Base-by-base conservation (phyloP, 1,140 invertebrate genomes). In the Drosophila novamexicana region DNA sequence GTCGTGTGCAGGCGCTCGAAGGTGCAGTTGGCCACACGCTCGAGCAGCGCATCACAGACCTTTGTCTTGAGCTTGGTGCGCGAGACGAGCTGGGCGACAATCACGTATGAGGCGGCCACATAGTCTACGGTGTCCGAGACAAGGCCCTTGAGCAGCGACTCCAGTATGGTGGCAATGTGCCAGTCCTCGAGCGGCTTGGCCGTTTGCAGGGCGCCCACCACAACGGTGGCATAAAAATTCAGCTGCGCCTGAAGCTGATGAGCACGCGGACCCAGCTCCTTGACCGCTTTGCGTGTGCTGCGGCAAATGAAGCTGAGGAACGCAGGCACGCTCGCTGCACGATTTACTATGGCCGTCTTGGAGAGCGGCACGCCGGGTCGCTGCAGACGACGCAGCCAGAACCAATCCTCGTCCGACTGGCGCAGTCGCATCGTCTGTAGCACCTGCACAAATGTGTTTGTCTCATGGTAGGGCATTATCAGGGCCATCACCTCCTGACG, bases 381-480 rank as follows among this genome's bases (percentile, higher is more conserved):
- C 91, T 98, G 96, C 0, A 97, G 71, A 1, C 94, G 91, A 18
- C 93, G 90, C 10, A 98, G 90, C 96, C 97, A 98, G 78, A 94
- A 93, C 97, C 97, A 98, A 64, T 95, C 95, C 50, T 95, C 94
- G 37, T 93, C 93, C 2, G 89, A 94, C 7, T 70, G 92, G 39
- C 94, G 93, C 10, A 98, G 89, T 50, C 95, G 93, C 63, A 98
- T 92, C 1, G 97, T 92, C 92, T 98, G 97, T 7, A 98, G 84
- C 61, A 97, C 94, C 82, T 97, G 94, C 0, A 96, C 94, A 93
- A 99, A 99, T 56, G 97, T 96, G 70, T 96, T 96, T 14, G 97
- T 97, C 80, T 98, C 96, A 93, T 98, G 97, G 91, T 98, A 99
- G 0, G 98, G 98, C 45, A 99, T 90, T 58, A 97, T 96, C 44